phyloP scores from a whole-genome alignment of 37 sponge, comb jelly and placozoan species.

The Axinella damicornis region DNA sequence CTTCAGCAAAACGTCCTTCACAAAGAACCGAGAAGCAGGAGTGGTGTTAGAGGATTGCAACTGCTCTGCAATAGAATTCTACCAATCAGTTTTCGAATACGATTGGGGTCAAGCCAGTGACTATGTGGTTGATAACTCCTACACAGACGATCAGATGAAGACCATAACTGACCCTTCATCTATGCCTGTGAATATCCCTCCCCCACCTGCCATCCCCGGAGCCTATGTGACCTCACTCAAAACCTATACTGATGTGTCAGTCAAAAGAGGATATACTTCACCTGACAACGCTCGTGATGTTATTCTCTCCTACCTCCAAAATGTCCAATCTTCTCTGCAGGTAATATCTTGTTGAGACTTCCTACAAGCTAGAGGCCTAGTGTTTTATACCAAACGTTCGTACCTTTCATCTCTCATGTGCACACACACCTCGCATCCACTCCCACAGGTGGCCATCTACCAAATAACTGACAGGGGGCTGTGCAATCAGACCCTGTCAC shows the following conservation, averaged over 20 bases:
- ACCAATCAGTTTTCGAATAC: slow-evolving; percentile 70
- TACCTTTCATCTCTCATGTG: too few species aligned
- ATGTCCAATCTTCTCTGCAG: slow-evolving; percentile 36
- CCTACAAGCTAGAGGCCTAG: too few species aligned
- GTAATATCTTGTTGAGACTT: background rate
- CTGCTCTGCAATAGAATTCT: slow-evolving; percentile 53
- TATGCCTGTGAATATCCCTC: slow-evolving; percentile 48
- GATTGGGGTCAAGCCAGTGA: slow-evolving; percentile 72
- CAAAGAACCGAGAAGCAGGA: slow-evolving; percentile 90
- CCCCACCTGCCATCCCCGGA: slow-evolving; percentile 27
- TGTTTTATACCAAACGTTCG: too few species aligned
- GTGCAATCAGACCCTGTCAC: slow-evolving; percentile 50
- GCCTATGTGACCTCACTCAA: slow-evolving; percentile 68
- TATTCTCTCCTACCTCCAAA: slow-evolving; percentile 23
- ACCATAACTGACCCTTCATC: slow-evolving; percentile 46
- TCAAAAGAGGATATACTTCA: slow-evolving; percentile 64
- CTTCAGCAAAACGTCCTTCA: slow-evolving; percentile 88
- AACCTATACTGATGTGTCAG: slow-evolving; percentile 27
- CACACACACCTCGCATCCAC: too few species aligned
- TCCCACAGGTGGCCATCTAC: slow-evolving; percentile 47
- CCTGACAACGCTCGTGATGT: slow-evolving; percentile 73
- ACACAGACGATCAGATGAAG: slow-evolving; percentile 59
- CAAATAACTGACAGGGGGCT: slow-evolving; percentile 73
- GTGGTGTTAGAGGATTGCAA: slow-evolving; percentile 66
- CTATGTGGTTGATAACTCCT: slow-evolving; percentile 43